These are phyloP conservation scores for Hydrozoanthus gracilis DNA, from an alignment of 92 coral and sea anemone species.

Conservation along the genomic window DNA sequence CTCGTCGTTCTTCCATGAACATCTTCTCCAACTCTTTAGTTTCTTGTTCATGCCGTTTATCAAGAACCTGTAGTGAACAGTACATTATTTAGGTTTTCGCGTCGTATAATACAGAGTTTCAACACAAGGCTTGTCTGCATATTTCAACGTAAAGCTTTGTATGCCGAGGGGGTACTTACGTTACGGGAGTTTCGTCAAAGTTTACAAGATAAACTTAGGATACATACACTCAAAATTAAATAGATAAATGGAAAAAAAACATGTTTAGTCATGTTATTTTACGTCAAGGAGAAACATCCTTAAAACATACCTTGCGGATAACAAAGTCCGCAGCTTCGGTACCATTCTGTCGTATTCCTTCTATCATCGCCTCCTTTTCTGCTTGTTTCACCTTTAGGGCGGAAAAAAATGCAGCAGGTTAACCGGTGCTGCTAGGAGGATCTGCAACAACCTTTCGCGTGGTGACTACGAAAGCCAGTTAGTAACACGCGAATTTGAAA, in stretches of 20 bases:
- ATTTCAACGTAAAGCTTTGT: too few species aligned
- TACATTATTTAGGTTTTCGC: not conserved
- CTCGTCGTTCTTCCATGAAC: slow-evolving; percentile 95
- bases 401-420: not conserved
- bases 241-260: not conserved
- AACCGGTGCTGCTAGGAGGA: too few species aligned
- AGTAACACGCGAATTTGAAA: not conserved
- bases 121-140: too few species aligned
- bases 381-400: slow-evolving; percentile 84
- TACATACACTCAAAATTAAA: not conserved
- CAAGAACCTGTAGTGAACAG: slow-evolving; percentile 74
- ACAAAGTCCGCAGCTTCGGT: slow-evolving; percentile 96
- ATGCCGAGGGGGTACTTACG: too few species aligned
- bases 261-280: not conserved
- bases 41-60: slow-evolving; percentile 90
- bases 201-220: too few species aligned
- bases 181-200: too few species aligned
- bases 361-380: slow-evolving; percentile 96
- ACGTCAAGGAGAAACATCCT: not conserved
- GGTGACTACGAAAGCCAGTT: not conserved
- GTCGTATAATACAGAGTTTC: not conserved
- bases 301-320: slow-evolving; percentile 83
- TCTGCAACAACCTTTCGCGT: too few species aligned
- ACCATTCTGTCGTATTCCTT: slow-evolving; percentile 97
- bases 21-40: slow-evolving; percentile 87